Conservation (phyloP, 1,140 invertebrate genomes). For the Nymphalis io region DNA sequence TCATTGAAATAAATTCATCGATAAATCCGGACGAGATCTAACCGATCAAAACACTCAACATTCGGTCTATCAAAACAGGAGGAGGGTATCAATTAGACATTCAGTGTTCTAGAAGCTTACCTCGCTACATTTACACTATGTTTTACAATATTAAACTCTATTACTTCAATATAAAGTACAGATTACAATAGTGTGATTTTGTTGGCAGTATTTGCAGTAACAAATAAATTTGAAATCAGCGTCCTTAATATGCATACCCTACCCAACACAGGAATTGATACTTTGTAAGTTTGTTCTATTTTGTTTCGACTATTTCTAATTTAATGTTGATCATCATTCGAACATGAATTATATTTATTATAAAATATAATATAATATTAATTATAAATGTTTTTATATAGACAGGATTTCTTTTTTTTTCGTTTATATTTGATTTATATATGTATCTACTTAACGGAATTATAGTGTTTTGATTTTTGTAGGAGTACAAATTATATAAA, state of each 20-base stretch:
- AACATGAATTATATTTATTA: conserved; percentile 20
- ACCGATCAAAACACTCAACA: conserved; percentile 59
- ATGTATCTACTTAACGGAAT: no score
- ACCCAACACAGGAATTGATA: conserved; percentile 31
- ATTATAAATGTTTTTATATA: no score
- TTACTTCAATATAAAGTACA: conserved; percentile 30
- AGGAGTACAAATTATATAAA: no score
- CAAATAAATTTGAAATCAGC: conserved; percentile 41
- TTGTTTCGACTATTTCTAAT: conserved; percentile 1
- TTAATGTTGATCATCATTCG: conserved; percentile 16
- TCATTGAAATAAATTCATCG: conserved; percentile 59
- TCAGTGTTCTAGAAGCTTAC: conserved; percentile 45
- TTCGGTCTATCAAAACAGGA: conserved; percentile 66
- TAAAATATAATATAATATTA: no score
- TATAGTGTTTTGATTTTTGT: no score
- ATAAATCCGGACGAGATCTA: conserved; percentile 55
- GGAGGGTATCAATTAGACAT: conserved; percentile 56
- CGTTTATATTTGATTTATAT: no score
- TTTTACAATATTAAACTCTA: conserved; percentile 48
- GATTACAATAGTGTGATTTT: conserved; percentile 27
- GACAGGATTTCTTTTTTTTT: no score
- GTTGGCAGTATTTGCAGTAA: conserved; percentile 32
- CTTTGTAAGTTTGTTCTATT: conserved; percentile 14
- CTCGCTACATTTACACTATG: background rate
- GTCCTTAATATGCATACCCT: conserved; percentile 39